Evolutionary conservation across 2,888 invertebrate genomes (phyloP).

Genomic region (Acrobasis repandana): DNA sequence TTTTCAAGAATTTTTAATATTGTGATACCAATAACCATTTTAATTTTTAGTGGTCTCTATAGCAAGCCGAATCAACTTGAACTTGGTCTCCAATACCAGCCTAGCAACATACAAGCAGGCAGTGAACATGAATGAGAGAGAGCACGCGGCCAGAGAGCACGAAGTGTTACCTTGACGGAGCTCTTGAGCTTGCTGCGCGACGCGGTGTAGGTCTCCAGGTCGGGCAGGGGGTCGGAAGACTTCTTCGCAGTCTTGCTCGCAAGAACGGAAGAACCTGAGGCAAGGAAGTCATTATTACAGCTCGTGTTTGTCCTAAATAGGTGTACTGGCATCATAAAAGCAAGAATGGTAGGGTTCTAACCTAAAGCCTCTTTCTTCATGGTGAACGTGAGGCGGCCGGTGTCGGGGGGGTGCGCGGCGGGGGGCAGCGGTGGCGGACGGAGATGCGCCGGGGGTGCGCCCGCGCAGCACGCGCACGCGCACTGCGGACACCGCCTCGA

Average conservation of each 20-base stretch:
- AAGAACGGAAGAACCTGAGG: constrained; percentile 66
- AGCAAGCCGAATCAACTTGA: too few species aligned
- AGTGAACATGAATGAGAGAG: too few species aligned
- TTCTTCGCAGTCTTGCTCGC: constrained; percentile 70
- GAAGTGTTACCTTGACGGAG: constrained; percentile 63
- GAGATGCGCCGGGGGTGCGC: constrained; percentile 27
- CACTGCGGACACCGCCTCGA: constrained; percentile 29
- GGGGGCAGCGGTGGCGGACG: constrained; percentile 26
- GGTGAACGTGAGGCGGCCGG: constrained; percentile 52
- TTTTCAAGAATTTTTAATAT: too few species aligned
- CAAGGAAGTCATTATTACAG: constrained; percentile 6
- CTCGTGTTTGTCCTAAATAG: too few species aligned
- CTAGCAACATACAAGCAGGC: too few species aligned
- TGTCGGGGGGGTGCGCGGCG: constrained; percentile 31
- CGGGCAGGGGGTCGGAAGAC: constrained; percentile 61
- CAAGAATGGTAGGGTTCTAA: constrained; percentile 27
- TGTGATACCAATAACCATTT: too few species aligned
- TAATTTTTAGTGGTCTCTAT: too few species aligned
- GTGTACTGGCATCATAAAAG: too few species aligned
- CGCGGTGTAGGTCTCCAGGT: constrained; percentile 64
- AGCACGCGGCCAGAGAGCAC: background rate
- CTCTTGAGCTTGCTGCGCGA: constrained; percentile 60
- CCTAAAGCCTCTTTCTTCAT: constrained; percentile 71
- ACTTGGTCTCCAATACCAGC: too few species aligned
- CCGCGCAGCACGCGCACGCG: constrained; percentile 34